phyloP scores from a whole-genome alignment of 2,888 invertebrate genomes.

The Leptura quadrifasciata region DNA sequence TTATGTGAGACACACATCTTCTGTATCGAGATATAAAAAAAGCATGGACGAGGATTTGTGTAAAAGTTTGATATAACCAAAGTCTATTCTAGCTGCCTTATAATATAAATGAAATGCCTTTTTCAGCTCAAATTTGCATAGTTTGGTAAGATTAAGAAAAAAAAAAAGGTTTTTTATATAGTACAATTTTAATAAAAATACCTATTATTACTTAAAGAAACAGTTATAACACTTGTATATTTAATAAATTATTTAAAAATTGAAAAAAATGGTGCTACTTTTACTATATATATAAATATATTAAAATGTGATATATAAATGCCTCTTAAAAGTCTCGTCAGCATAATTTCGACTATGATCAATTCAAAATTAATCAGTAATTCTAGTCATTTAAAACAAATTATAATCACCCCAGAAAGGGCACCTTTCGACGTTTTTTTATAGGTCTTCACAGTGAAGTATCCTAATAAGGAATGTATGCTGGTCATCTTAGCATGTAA shows the following conservation, averaged over 20 bases:
- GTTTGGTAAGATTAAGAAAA: constrained; percentile 52
- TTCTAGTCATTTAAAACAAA: constrained; percentile 53
- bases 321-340: constrained; percentile 43
- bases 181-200: constrained; percentile 54
- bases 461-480: too few relatives aligned
- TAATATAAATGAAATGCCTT: constrained; percentile 55
- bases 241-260: constrained; percentile 54
- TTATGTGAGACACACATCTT: constrained; percentile 38
- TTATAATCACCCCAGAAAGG: background rate
- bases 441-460: too few relatives aligned
- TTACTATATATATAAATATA: constrained; percentile 45
- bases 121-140: constrained; percentile 59
- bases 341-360: constrained; percentile 40
- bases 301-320: constrained; percentile 56
- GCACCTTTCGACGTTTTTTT: too few relatives aligned
- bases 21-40: constrained; percentile 44
- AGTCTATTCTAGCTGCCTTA: constrained; percentile 62
- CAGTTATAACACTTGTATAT: constrained; percentile 32
- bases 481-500: too few relatives aligned
- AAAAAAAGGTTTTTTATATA: constrained; percentile 44
- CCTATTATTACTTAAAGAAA: constrained; percentile 16
- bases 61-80: constrained; percentile 60
- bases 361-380: constrained; percentile 39
- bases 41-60: constrained; percentile 46
- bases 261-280: constrained; percentile 62